Evolutionary conservation across 2,797 vertebrate species (phyloP), one percentile per base, ranked within the genome.

Genomic region (Sebastiscus tertius): DNA sequence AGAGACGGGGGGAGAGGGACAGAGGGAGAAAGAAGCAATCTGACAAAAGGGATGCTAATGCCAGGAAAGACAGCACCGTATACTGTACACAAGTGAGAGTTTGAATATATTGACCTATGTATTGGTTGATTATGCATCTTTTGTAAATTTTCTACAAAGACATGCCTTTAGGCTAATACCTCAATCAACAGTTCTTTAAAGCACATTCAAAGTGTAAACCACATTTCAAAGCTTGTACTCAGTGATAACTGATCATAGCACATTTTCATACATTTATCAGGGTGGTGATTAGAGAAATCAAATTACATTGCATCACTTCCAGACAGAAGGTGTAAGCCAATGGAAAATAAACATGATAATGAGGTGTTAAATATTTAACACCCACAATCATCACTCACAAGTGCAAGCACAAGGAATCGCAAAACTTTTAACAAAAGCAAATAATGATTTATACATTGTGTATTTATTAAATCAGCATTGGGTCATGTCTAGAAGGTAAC

Each of bases 11-110:
- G 39, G 49, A 26, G 34, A 11, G 34, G 63, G 66, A 58, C 10
- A 46, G 34, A 54, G 16, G 24, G 67, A n/a, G 8, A 77, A 8
- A 20, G 60, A 69, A 34, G 72, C 62, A 70, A 72, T 72, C 46
- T 69, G 75, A 84, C 59, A 16, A 55, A 72, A 66, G 61, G n/a
- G 56, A 73, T 66, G 75, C 58, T 58, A 59, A 79, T 80, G 34
- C 36, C 26, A 29, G 39, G 18, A 34, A 24, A 64, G 16, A 69
- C 62, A 26, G 22, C 46, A 27, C 22, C 34, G 66, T 59, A 31
- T 56, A 49, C 42, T 49, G 42, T 49, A 56, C 8, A 26, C 26
- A 66, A 59, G 16, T 29, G n/a, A 55, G 46, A 77, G 11, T 29
- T 75, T 81, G 4, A 36, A 49, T 9, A 29, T 39, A 8, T 18